These are phyloP conservation scores for Drosophila kurseongensis DNA, from an alignment of 1,140 invertebrate genomes.

Conservation along the genomic window DNA sequence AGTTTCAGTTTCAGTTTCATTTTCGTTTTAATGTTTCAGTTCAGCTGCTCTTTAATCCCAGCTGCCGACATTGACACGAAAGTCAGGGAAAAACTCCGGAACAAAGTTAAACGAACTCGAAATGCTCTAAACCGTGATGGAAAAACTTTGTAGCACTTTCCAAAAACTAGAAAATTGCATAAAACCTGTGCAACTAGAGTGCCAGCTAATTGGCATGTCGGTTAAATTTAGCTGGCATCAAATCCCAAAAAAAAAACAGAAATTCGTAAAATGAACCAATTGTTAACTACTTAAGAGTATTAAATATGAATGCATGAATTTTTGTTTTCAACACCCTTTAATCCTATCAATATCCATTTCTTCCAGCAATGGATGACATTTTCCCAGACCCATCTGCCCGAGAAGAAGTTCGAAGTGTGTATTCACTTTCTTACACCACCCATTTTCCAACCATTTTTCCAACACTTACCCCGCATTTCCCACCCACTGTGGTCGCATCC, in stretches of 20 bases:
- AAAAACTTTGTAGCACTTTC: slow-evolving; percentile 19
- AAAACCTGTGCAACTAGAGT: neutral
- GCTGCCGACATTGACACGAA: slow-evolving; percentile 10
- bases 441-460: slow-evolving; percentile 7
- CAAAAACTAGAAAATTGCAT: slow-evolving; percentile 9
- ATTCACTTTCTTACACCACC: slow-evolving; percentile 3
- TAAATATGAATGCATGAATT: too few species aligned
- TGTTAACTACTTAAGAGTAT: too few species aligned
- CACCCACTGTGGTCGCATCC: slow-evolving; percentile 17
- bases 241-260: neutral
- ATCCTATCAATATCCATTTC: neutral
- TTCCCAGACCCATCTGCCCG: slow-evolving; percentile 12
- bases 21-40: slow-evolving; percentile 6
- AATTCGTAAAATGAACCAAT: too few species aligned
- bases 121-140: slow-evolving; percentile 22
- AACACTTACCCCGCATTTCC: neutral
- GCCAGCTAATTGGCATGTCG: neutral
- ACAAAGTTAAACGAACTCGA: slow-evolving; percentile 31
- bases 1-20: slow-evolving; percentile 8
- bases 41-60: slow-evolving; percentile 14
- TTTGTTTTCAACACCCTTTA: neutral
- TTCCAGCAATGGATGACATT: slow-evolving; percentile 17
- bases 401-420: slow-evolving; percentile 26
- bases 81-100: neutral
- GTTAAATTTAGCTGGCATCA: neutral